Evolutionary conservation across 2,113 vertebrate genomes (phyloP).

Genomic region (Pachyramphus minor): DNA sequence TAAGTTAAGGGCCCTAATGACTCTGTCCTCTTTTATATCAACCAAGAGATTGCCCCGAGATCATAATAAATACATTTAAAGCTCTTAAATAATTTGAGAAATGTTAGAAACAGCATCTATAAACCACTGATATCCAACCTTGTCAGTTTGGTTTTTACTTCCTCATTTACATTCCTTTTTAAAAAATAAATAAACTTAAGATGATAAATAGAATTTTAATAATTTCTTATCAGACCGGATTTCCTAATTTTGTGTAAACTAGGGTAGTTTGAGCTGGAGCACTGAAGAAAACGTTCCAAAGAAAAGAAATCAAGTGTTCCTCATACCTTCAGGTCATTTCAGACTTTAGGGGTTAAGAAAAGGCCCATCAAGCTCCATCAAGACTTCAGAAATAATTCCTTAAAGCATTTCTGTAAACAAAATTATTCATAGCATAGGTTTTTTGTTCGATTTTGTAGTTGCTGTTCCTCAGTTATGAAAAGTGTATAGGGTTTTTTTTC

Average conservation of each 20-base stretch:
- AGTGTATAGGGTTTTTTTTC: neutral
- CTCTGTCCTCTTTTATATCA: neutral
- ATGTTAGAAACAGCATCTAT: neutral
- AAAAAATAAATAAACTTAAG: neutral
- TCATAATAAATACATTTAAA: neutral
- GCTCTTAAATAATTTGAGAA: neutral
- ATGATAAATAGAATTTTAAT: neutral
- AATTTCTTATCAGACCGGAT: neutral
- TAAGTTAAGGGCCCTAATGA: neutral
- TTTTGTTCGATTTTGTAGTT: conserved; percentile 2
- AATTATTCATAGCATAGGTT: neutral
- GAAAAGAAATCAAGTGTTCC: neutral
- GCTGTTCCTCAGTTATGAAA: neutral
- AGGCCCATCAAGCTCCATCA: neutral
- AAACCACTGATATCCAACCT: neutral
- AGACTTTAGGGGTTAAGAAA: neutral
- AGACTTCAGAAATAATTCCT: neutral
- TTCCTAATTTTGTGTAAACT: neutral
- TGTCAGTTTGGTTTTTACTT: neutral
- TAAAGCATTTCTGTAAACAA: conserved; percentile 12
- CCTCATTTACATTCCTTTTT: neutral
- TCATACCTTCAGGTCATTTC: neutral
- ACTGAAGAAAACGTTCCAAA: neutral
- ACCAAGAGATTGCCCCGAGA: neutral
- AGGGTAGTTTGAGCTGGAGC: neutral